Evolutionary conservation across 2,797 vertebrate species (phyloP).

Genomic region (Antennarius maculatus): DNA sequence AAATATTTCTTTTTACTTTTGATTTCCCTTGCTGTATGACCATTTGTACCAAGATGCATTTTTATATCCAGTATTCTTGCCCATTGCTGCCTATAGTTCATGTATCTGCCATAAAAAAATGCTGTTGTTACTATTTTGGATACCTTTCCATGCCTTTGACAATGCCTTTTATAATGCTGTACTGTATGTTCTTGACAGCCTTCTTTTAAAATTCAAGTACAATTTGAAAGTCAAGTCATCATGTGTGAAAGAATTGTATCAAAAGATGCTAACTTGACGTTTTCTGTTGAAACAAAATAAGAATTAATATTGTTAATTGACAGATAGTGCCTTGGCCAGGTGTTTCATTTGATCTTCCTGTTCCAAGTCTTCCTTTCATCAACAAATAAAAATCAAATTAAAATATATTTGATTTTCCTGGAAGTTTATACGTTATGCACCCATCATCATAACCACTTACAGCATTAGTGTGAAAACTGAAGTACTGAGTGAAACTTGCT

Average conservation of each 20-base stretch:
- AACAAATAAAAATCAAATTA: constrained; percentile 75
- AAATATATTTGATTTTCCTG: constrained; percentile 15
- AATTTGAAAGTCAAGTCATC: constrained; percentile 44
- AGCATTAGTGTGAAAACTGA: background rate
- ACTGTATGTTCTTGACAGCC: constrained; percentile 46
- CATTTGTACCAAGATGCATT: constrained; percentile 38
- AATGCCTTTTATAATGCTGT: constrained; percentile 44
- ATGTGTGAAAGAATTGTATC: constrained; percentile 44
- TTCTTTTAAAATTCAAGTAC: constrained; percentile 27
- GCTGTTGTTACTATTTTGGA: constrained; percentile 65
- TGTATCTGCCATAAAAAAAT: constrained; percentile 80
- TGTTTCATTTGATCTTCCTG: constrained; percentile 68
- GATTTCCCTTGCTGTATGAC: constrained; percentile 36
- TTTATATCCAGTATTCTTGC: constrained; percentile 49
- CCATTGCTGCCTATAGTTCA: constrained; percentile 59
- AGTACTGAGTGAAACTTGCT: background rate
- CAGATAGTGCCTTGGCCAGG: constrained; percentile 67
- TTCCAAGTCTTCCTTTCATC: constrained; percentile 76
- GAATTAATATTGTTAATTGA: constrained; percentile 46
- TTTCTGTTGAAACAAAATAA: constrained; percentile 49
- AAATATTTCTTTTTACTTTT: constrained; percentile 47
- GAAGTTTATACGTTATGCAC: constrained; percentile 1
- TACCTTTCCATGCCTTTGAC: constrained; percentile 52
- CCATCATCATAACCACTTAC: background rate
- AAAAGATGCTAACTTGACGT: constrained; percentile 42